These are phyloP conservation scores for Centropristis striata DNA, from an alignment of 2,113 vertebrate genomes.

Conservation along the genomic window DNA sequence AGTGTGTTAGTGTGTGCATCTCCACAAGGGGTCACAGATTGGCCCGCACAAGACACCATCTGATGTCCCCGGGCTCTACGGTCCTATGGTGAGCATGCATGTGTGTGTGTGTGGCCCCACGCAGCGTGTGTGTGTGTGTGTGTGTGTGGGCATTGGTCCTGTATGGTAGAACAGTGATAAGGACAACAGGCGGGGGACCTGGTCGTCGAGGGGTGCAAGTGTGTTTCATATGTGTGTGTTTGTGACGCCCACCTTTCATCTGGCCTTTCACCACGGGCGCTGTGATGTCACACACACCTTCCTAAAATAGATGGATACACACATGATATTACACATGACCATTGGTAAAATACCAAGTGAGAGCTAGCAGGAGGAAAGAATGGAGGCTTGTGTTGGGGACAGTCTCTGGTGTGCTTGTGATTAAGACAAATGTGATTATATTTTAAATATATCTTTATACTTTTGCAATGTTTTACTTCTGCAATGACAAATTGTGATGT, in stretches of 20 bases:
- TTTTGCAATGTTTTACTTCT: no score
- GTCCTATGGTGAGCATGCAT: slow-evolving; percentile 42
- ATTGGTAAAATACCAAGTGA: slow-evolving; percentile 18
- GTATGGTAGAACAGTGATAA: slow-evolving; percentile 82
- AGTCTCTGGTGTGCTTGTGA: not conserved
- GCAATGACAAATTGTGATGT: no score
- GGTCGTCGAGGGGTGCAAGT: slow-evolving; percentile 41
- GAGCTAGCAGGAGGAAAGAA: not conserved
- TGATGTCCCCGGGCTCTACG: slow-evolving; percentile 66
- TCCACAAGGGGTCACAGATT: slow-evolving; percentile 69
- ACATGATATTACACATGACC: slow-evolving; percentile 31
- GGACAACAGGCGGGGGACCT: slow-evolving; percentile 73
- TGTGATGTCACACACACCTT: slow-evolving; percentile 82
- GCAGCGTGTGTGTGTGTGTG: slow-evolving; percentile 44
- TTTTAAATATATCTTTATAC: not conserved
- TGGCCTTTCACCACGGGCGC: slow-evolving; percentile 75
- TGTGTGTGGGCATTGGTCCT: slow-evolving; percentile 68
- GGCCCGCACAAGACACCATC: slow-evolving; percentile 74
- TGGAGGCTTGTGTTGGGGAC: not conserved
- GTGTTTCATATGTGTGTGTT: slow-evolving; percentile 43
- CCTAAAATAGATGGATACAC: slow-evolving; percentile 79
- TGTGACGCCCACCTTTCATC: slow-evolving; percentile 84
- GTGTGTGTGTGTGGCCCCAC: slow-evolving; percentile 41
- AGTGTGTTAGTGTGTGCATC: slow-evolving; percentile 22
- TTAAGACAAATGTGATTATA: not conserved